A percentile compares a stretch with the other conserved stretches of the same genome.
phyloP scores from a whole-genome alignment of 2,888 invertebrate genomes.

The Hyles lineata region DNA sequence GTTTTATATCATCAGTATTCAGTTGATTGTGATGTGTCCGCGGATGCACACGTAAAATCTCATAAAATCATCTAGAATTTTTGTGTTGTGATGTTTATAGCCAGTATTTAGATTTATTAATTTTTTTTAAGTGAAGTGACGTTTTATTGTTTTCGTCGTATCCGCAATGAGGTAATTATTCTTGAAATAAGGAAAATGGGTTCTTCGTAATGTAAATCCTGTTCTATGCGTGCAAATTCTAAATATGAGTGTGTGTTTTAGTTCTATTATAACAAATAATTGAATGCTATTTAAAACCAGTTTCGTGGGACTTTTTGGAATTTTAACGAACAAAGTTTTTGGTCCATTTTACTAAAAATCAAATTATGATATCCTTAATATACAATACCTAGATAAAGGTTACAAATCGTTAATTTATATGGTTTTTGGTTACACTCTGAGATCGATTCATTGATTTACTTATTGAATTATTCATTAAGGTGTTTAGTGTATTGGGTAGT shows the following conservation, averaged over 20 bases:
- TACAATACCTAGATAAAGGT: too few relatives aligned
- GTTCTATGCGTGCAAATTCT: not conserved
- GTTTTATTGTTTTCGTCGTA: not conserved
- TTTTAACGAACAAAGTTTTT: not conserved
- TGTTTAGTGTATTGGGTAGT: too few relatives aligned
- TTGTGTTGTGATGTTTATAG: conserved; percentile 3
- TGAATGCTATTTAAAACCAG: not conserved
- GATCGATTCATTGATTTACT: too few relatives aligned
- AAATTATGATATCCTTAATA: too few relatives aligned
- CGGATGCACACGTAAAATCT: conserved; percentile 5
- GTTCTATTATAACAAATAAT: too few relatives aligned
- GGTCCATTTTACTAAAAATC: too few relatives aligned
- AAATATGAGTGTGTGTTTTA: not conserved
- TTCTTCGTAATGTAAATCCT: not conserved
- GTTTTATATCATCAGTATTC: not conserved
- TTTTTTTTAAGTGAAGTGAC: not conserved
- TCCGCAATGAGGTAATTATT: conserved; percentile 16
- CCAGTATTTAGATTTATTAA: not conserved
- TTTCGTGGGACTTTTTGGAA: not conserved
- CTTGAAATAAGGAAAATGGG: conserved; percentile 8
- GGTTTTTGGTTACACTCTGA: too few relatives aligned
- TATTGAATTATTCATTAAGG: too few relatives aligned
- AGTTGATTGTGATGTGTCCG: conserved; percentile 10
- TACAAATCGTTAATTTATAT: too few relatives aligned
- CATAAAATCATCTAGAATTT: not conserved